Evolutionary conservation across 2,113 vertebrate genomes (phyloP).

Genomic region (Potamarius usumacintae): DNA sequence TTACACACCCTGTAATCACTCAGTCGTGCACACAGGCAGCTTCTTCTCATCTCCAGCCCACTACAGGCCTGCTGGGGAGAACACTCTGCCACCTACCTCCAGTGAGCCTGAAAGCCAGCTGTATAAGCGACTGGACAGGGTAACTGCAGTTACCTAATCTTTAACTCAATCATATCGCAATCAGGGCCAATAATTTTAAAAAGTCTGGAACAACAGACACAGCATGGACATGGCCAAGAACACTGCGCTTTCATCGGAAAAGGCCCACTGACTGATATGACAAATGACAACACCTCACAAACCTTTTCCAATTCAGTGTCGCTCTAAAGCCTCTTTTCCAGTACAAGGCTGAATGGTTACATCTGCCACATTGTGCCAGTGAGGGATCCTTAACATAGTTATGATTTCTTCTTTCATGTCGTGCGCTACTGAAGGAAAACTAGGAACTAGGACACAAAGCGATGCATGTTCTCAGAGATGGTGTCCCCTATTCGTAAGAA

Average conservation of each 20-base stretch:
- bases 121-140: not conserved
- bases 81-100: not conserved
- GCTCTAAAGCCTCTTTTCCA: not conserved
- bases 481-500: not conserved
- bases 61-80: not conserved
- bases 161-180: not conserved
- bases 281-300: not conserved
- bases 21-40: slow-evolving; percentile 5
- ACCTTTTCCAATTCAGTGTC: not conserved
- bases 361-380: not conserved
- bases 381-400: not conserved
- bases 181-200: too few relatives aligned
- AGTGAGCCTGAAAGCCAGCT: not conserved
- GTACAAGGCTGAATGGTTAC: not conserved
- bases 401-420: not conserved
- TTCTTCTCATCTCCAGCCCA: slow-evolving; percentile 7
- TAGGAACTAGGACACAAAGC: not conserved
- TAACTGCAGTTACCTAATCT: not conserved
- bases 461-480: not conserved
- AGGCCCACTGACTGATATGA: not conserved
- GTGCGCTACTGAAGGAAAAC: not conserved
- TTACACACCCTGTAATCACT: slow-evolving; percentile 36
- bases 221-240: not conserved
- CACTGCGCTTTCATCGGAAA: not conserved
- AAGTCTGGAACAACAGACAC: not conserved